Percentiles rank a stretch among this genome's conserved stretches.
Conservation (phyloP, 2,888 invertebrate genomes). For the Deroplatys truncata region DNA sequence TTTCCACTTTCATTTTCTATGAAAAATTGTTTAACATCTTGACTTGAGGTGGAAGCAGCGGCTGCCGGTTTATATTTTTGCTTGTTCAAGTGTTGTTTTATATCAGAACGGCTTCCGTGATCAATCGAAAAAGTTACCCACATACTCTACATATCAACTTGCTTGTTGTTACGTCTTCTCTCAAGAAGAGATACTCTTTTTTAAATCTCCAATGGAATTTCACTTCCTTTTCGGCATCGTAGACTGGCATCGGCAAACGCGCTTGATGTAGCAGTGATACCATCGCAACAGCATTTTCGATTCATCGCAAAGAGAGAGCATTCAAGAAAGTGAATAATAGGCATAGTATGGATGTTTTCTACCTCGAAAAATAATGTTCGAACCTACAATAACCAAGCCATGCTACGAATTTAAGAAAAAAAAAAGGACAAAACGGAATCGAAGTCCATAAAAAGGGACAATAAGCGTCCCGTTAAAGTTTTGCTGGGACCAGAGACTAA, state of each 20-base stretch:
- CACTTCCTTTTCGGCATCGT: no score
- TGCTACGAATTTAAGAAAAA: neutral
- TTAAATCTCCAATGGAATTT: no score
- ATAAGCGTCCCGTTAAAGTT: no score
- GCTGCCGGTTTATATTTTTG: neutral
- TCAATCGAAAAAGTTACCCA: no score
- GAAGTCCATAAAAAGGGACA: no score
- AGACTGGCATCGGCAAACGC: neutral
- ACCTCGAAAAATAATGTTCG: neutral
- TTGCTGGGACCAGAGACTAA: no score
- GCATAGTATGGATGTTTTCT: no score
- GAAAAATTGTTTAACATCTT: neutral
- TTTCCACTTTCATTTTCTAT: neutral
- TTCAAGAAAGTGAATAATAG: neutral
- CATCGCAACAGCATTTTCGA: neutral
- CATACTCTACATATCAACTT: no score
- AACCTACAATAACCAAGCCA: neutral
- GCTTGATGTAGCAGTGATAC: neutral
- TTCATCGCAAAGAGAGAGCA: neutral
- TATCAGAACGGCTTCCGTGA: no score
- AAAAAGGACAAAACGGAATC: neutral
- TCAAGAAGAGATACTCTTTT: no score
- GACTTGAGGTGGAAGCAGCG: neutral
- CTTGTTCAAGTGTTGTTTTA: no score
- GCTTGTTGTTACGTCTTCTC: no score